Base-by-base conservation (phyloP, 1,140 invertebrate genomes). In the Papilio polyxenes region DNA sequence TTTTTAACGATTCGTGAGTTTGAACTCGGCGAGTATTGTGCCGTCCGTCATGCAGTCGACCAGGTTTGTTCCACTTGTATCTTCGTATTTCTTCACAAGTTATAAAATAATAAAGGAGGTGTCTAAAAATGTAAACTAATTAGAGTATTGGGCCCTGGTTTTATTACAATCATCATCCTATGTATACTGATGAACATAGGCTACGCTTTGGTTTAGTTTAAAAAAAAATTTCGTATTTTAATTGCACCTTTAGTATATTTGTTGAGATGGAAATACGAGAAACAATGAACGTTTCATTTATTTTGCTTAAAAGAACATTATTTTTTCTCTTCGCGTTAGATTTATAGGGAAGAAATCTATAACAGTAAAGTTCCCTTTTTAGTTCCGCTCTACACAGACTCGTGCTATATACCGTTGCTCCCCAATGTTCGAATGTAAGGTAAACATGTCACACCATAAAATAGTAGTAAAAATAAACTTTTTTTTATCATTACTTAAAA, bases 1-100 rank as follows among this genome's bases (percentile, higher is more conserved):
- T 86, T 86, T 87, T 86, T 86, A 83, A 87, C 82, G 84, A 87
- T 82, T 86, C 75, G 83, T 83, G 85, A 85, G 82, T 86, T 87
- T 84, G 80, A 84, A 76, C 49, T 81, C 49, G 62, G 80, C 37
- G 10, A 75, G 77, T 80, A 72, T 82, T 79, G 76, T 82, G 44
- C 40, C 75, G 75, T 53, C 31, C 48, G 75, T 49, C 59, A 82
- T 62, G 75, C 69, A 40, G 59, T 80, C 15, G 23, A 37, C 59
- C 9, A 40, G 83, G 74, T 77, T 37, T 76, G 80, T 74, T 83
- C 83, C 83, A 86, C 85, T 86, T 86, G 48, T 37, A 69, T n/a
- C 48, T 81, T 82, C 8, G 23, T 23, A 20, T 65, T 65, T 11
- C 59, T 62, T 23, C 23, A 23, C 20, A 5, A 23, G 23, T 4